Evolutionary conservation across 2,797 vertebrate genomes (phyloP), one percentile per base, ranked within the genome.

Genomic region (Megalops cyprinoides): DNA sequence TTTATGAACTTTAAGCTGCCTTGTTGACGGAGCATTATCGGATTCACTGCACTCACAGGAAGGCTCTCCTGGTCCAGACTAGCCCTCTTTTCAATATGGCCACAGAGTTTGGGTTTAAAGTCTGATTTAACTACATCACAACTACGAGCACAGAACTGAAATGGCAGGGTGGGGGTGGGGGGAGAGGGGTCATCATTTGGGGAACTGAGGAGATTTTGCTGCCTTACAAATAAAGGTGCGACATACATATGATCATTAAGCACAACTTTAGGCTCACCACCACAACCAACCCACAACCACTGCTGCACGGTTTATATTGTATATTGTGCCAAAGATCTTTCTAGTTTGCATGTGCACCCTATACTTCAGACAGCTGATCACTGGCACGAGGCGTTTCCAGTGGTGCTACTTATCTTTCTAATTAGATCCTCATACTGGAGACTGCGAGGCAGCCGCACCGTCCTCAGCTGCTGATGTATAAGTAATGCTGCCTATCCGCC

Each of bases 391-490:
- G 53, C 56, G 6, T 55, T 56, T 55, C 34, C 25, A 62, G 60
- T 34, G 37, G 25, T n/a, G 39, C 37, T 23, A 34, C 37, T 37
- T 53, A 37, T 76, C 55, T 77, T 15, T 58, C 76, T 77, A 46
- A 60, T 77, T 60, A 60, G 76, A 55, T 18, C 49, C 75, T 31
- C 15, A 77, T 6, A 34, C 55, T 77, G 37, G 20, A 9, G 46
- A 14, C 53, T 3, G 34, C 18, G 2, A 12, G 23, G 46, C 46
- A 46, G 73, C 44, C 39, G 28, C 9, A n/a, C 5, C 28, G 7
- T 55, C 75, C n/a, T 56, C 20, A 20, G 48, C 31, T 20, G 20
- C 25, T 42, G 75, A 39, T 23, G 49, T 20, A n/a, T 9, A 42
- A 53, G 34, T n/a, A 49, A 77, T 37, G 28, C 18, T 10, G 49